Base-by-base conservation (phyloP, 23 tunicate species). In the Phallusia fumigata region DNA sequence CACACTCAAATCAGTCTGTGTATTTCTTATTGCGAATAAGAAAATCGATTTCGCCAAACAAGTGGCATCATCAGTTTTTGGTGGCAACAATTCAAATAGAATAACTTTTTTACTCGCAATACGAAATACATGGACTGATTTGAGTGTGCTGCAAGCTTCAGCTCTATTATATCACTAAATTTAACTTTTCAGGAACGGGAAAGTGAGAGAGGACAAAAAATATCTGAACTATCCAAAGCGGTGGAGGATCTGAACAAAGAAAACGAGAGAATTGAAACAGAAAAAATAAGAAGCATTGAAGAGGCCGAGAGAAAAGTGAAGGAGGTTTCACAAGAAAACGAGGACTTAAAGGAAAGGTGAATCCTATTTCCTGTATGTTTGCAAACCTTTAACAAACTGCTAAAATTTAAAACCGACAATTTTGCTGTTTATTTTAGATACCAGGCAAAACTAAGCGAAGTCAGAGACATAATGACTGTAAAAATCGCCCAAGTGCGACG, bases 151-250 rank as follows among this genome's bases (percentile, higher is more conserved):
- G n/a, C n/a, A n/a, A n/a, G n/a, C n/a, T n/a, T n/a, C n/a, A n/a
- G n/a, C n/a, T n/a, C n/a, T n/a, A n/a, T n/a, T n/a, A n/a, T n/a
- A n/a, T n/a, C n/a, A n/a, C n/a, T n/a, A n/a, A n/a, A n/a, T n/a
- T n/a, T n/a, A n/a, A n/a, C 5, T 24, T 78, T 32, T 11, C 65
- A 92, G 97, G 85, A 87, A 80, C 78, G 91, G 22, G 91, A 87
- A 28, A 76, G 51, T 40, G 81, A 87, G 36, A 83, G 74, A 87
- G 79, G 87, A 13, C 31, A 76, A 21, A 76, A 65, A 40, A 85
- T 87, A 24, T 75, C 45, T 26, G 79, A 75, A 35, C 31, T 76
- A 45, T 30, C 78, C 32, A 74, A 84, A 50, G 53, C 31, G 18
- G 76, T 83, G 16, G 79, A 75, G 22, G 65, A 73, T 18, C 33